phyloP scores from a whole-genome alignment of 2,888 invertebrate genomes.

The Parnassius apollo region DNA sequence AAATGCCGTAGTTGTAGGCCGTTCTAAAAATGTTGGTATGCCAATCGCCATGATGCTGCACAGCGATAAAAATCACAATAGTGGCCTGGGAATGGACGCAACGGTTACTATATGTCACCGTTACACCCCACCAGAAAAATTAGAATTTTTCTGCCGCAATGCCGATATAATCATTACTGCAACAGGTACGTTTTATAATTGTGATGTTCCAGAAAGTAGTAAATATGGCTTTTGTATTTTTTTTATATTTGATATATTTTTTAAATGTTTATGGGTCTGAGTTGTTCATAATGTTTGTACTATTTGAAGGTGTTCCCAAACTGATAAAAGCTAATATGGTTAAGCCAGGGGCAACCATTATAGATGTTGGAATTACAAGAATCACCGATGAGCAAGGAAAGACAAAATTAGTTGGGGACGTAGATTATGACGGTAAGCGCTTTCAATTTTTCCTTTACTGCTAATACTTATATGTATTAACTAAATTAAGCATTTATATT shows the following conservation, averaged over 20 bases:
- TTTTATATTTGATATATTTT: slow-evolving; percentile 10
- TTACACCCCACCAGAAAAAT: slow-evolving; percentile 89
- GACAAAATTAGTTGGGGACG: slow-evolving; percentile 91
- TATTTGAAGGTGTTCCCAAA: slow-evolving; percentile 83
- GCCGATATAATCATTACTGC: slow-evolving; percentile 91
- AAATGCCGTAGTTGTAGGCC: slow-evolving; percentile 93
- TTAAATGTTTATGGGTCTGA: neutral
- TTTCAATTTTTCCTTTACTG: neutral
- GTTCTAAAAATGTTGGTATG: slow-evolving; percentile 95
- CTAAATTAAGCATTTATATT: neutral
- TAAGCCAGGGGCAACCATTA: slow-evolving; percentile 92
- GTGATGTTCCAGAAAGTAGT: neutral
- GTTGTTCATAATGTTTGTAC: neutral
- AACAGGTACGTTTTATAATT: slow-evolving; percentile 72
- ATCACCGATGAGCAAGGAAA: slow-evolving; percentile 84
- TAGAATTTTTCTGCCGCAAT: slow-evolving; percentile 84
- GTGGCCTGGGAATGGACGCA: slow-evolving; percentile 87
- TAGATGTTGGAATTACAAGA: slow-evolving; percentile 93
- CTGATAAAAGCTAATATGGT: slow-evolving; percentile 91
- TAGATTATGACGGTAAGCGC: slow-evolving; percentile 88
- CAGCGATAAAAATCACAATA: slow-evolving; percentile 86
- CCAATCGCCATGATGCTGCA: slow-evolving; percentile 93
- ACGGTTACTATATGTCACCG: slow-evolving; percentile 95
- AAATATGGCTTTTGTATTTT: slow-evolving; percentile 4
- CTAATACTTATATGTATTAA: neutral